A percentile compares a stretch with the other conserved stretches of the same genome.
Conservation (phyloP, 2,113 vertebrate species). For the Smithornis capensis region DNA sequence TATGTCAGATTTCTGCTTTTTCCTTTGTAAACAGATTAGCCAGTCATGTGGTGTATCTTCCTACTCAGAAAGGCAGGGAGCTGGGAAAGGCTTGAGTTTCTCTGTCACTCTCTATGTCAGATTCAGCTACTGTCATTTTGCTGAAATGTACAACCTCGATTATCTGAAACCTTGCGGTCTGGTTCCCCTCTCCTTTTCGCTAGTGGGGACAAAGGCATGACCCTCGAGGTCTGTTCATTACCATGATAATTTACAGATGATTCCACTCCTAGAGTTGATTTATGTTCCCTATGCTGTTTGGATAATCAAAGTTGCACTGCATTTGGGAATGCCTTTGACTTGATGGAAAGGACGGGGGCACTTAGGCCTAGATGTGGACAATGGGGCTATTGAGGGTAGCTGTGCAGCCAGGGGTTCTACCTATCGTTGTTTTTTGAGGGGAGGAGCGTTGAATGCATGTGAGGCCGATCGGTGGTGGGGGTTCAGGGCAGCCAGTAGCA, state of each 20-base stretch:
- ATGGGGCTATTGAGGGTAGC: neutral
- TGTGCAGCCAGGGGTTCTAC: neutral
- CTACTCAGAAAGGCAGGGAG: conserved; percentile 44
- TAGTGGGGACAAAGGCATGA: neutral
- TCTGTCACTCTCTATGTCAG: conserved; percentile 33
- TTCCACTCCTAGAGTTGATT: neutral
- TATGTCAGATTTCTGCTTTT: conserved; percentile 63
- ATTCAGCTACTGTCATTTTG: conserved; percentile 16
- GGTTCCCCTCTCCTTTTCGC: neutral
- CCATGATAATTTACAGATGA: neutral
- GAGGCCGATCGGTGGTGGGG: neutral
- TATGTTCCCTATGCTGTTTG: neutral
- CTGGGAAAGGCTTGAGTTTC: conserved; percentile 49
- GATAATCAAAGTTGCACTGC: conserved; percentile 15
- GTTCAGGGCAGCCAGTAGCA: conserved; percentile 70
- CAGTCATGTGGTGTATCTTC: conserved; percentile 44
- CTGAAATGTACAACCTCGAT: neutral
- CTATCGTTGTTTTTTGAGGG: neutral
- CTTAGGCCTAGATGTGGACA: neutral
- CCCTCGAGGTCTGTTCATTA: neutral
- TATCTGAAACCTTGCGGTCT: neutral
- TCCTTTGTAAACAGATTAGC: conserved; percentile 60
- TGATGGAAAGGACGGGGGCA: conserved; percentile 13
- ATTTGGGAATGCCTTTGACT: neutral
- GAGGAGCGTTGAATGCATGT: neutral